Conservation (phyloP, 53 echinoderm and acorn worm genomes). For the Holothuria scabra region DNA sequence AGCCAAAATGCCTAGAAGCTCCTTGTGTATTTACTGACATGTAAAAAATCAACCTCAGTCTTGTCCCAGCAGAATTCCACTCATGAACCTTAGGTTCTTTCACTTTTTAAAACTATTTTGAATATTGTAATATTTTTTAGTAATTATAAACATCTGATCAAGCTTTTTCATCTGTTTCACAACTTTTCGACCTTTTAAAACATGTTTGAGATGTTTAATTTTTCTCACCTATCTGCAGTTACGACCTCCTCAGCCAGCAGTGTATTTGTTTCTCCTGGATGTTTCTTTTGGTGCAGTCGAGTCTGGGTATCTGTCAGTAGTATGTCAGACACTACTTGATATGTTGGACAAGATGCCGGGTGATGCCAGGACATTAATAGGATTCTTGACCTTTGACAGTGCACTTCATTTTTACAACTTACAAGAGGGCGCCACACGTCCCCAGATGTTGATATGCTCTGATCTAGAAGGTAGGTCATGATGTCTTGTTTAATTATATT, state of each 20-base stretch:
- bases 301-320: conserved; percentile 87
- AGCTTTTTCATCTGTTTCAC: too few relatives aligned
- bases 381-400: conserved; percentile 93
- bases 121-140: too few relatives aligned
- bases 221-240: conserved; percentile 55
- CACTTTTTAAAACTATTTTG: too few relatives aligned
- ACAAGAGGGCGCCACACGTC: conserved; percentile 87
- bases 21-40: too few relatives aligned
- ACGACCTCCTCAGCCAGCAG: conserved; percentile 98
- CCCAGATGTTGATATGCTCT: conserved; percentile 94
- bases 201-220: too few relatives aligned
- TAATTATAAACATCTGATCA: too few relatives aligned
- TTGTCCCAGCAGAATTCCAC: too few relatives aligned
- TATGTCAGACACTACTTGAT: conserved; percentile 85
- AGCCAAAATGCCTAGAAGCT: too few relatives aligned
- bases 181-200: too few relatives aligned
- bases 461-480: conserved; percentile 84
- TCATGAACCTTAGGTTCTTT: too few relatives aligned
- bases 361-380: conserved; percentile 89
- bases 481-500: neutral
- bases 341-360: conserved; percentile 86
- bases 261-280: conserved; percentile 92
- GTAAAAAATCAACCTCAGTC: too few relatives aligned
- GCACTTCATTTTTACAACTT: conserved; percentile 96
- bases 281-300: conserved; percentile 95